Evolutionary conservation across 2,797 vertebrate genomes (phyloP), one percentile per base, ranked within the genome.

Genomic region (Mus minutoides): DNA sequence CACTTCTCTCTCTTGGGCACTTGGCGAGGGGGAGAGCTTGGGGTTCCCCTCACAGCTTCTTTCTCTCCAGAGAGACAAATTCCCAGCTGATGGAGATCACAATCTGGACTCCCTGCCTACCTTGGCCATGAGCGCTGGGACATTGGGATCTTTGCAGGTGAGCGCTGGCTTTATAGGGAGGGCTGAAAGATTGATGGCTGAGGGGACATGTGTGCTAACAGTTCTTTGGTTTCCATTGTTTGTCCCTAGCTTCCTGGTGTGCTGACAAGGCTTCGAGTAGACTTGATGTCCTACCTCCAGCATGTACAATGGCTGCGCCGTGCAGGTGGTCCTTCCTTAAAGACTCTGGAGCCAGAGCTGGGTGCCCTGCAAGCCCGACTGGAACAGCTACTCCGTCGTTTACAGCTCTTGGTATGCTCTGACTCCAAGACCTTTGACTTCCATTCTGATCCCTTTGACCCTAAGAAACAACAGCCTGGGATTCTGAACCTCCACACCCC

Each of bases 281-380:
- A 97, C 69, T 83, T 97, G 49, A 69, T 97, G 5, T 96, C 95
- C 82, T 98, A 98, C 90, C 90, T 97, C 46, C 71, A 97, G 2
- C 97, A 98, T 0, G 94, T 98, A 19, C 97, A 97, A 92, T 98
- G 98, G 98, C 97, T 98, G 76, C 98, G 98, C 75, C 92, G 97
- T 56, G 94, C 96, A 0, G 97, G 96, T 1, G 96, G 94, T 60
- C 82, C 97, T 13, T 94, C 97, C 52, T n/a, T 98, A 58, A 88
- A 85, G 90, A 94, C 88, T 69, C 73, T 98, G 96, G 97, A 98
- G 82, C 96, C 97, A 0, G 97, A 97, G 78, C 97, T 98, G 82
- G 97, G 97, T 0, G 4, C 90, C 19, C 90, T 98, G 78, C 97
- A 97, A 94, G 78, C 94, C 34, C 90, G 97, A 60, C 93, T 98